Evolutionary conservation across 2,888 invertebrate genomes (phyloP).

Genomic region (Ferrisia virgata): DNA sequence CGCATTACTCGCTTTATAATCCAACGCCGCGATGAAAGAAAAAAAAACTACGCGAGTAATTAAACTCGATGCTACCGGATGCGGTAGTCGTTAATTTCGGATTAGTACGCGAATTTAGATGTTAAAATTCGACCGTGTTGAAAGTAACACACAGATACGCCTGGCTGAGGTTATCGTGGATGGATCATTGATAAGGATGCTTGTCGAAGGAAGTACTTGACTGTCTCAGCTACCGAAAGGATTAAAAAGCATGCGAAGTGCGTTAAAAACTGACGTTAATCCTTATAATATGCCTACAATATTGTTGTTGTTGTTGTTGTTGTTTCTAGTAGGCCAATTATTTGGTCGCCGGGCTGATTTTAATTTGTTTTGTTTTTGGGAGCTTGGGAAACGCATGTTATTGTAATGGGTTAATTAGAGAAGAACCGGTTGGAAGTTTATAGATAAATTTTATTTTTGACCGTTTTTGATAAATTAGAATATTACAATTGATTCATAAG

Average conservation of each 20-base stretch:
- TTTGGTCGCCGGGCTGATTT: too few species aligned
- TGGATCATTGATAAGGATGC: background rate
- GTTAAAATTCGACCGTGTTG: background rate
- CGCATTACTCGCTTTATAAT: background rate
- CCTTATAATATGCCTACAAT: too few species aligned
- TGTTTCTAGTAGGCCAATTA: too few species aligned
- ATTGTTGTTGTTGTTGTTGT: too few species aligned
- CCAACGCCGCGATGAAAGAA: background rate
- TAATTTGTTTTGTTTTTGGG: too few species aligned
- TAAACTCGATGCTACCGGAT: background rate
- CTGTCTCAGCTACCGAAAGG: background rate
- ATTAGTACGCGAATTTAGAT: background rate
- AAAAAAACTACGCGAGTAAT: background rate
- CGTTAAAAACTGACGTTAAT: background rate
- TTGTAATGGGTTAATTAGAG: too few species aligned
- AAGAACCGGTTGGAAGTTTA: too few species aligned
- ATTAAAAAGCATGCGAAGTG: background rate
- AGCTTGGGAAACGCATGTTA: too few species aligned
- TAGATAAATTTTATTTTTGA: too few species aligned
- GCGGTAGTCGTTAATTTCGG: conserved; percentile 9
- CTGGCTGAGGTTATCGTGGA: background rate
- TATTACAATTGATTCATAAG: too few species aligned
- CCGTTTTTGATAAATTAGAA: too few species aligned
- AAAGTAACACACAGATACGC: background rate
- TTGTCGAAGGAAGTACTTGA: background rate